A percentile compares a stretch with the other conserved stretches of the same genome.
Conservation (phyloP, 2,797 vertebrate species). For the Tolypeutes matacus region DNA sequence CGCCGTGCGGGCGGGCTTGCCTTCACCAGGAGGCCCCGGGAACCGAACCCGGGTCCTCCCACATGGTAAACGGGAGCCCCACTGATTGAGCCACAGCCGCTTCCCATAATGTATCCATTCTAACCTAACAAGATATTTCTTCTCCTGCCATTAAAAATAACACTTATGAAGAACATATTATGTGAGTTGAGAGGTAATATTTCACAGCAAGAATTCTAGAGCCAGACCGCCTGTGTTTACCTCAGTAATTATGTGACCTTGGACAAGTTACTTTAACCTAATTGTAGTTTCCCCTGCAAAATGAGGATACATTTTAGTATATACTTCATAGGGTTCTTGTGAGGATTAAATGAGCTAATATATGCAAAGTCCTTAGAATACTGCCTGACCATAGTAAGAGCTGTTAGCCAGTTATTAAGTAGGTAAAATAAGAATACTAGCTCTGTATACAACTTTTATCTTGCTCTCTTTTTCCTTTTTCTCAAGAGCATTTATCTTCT, state of each 20-base stretch:
- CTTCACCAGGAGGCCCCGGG: too few species aligned
- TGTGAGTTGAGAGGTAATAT: neutral
- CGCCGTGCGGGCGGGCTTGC: too few species aligned
- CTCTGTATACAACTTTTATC: neutral
- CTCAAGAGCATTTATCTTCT: neutral
- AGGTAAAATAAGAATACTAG: neutral
- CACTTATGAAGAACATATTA: neutral
- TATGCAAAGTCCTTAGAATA: neutral
- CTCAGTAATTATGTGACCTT: slow-evolving; percentile 13
- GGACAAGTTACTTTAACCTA: slow-evolving; percentile 45
- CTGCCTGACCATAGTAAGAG: neutral
- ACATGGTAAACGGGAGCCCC: too few species aligned
- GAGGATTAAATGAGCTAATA: neutral
- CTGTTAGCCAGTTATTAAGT: neutral
- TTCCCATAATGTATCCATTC: neutral
- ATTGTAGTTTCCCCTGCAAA: neutral
- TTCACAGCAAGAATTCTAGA: slow-evolving; percentile 23
- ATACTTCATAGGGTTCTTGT: slow-evolving; percentile 7
- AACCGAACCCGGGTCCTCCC: too few species aligned
- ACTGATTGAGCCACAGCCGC: too few species aligned
- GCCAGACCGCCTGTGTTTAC: neutral
- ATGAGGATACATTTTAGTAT: too few species aligned
- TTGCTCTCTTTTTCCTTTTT: neutral
- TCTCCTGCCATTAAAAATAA: neutral
- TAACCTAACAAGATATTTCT: slow-evolving; percentile 23